phyloP scores from a whole-genome alignment of 2,113 vertebrate species.

The Heliornis fulica region DNA sequence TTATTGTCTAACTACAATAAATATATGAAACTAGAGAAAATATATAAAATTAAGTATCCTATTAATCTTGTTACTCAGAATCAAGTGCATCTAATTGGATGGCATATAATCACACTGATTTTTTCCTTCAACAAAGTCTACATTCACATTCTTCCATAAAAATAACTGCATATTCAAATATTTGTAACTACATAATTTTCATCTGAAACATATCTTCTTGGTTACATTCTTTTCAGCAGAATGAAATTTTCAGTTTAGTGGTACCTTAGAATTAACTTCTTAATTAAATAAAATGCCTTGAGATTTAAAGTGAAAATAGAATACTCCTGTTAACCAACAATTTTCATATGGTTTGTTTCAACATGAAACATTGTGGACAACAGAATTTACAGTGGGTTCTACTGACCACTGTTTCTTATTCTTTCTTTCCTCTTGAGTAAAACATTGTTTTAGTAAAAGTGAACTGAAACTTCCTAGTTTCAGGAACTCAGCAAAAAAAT shows the following conservation, averaged over 20 bases:
- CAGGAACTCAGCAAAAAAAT: neutral
- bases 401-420: neutral
- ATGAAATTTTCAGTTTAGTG: neutral
- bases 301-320: neutral
- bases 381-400: neutral
- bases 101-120: neutral
- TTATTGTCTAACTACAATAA: neutral
- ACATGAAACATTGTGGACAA: neutral
- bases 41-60: neutral
- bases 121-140: neutral
- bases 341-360: neutral
- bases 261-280: neutral
- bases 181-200: neutral
- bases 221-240: neutral
- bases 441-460: neutral
- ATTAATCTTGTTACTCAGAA: neutral
- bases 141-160: neutral
- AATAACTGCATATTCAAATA: neutral
- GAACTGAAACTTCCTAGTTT: neutral
- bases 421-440: neutral
- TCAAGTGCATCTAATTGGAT: neutral
- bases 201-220: neutral
- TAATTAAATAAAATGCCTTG: neutral
- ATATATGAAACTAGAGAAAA: neutral
- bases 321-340: neutral